phyloP scores from a whole-genome alignment of 2,888 invertebrate species.

The Troides aeacus region DNA sequence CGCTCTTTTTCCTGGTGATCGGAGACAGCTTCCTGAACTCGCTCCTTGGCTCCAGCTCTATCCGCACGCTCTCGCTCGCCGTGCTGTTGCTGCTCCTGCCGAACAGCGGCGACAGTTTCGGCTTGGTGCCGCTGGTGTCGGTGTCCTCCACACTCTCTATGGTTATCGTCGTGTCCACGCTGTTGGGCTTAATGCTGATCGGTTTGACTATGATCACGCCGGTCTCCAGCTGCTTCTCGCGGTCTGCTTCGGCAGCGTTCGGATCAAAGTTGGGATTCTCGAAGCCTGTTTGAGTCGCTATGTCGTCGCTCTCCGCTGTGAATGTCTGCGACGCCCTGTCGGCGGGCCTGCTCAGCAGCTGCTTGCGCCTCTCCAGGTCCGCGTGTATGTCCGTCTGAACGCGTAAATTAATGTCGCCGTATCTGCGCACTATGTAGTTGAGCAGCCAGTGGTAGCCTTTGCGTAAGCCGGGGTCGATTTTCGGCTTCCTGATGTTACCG shows the following conservation, averaged over 20 bases:
- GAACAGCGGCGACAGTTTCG: constrained; percentile 70
- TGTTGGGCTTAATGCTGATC: constrained; percentile 48
- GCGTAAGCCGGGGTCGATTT: constrained; percentile 83
- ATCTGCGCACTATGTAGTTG: constrained; percentile 83
- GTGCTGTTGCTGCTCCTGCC: constrained; percentile 55
- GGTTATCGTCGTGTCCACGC: constrained; percentile 67
- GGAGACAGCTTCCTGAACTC: constrained; percentile 72
- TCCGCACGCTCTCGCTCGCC: constrained; percentile 49
- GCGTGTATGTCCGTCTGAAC: constrained; percentile 83
- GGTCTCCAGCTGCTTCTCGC: constrained; percentile 43
- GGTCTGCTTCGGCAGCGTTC: constrained; percentile 40
- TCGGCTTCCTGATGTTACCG: constrained; percentile 64
- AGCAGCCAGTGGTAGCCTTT: constrained; percentile 87
- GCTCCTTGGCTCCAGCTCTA: constrained; percentile 67
- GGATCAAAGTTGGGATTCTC: constrained; percentile 69
- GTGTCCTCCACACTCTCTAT: constrained; percentile 59
- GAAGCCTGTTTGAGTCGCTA: constrained; percentile 69
- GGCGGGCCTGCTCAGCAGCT: constrained; percentile 57
- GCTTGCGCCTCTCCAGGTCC: constrained; percentile 73
- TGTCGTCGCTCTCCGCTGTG: constrained; percentile 61
- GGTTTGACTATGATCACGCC: constrained; percentile 70
- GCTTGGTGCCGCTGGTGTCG: constrained; percentile 55
- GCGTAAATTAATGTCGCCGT: constrained; percentile 81
- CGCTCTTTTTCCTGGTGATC: constrained; percentile 56
- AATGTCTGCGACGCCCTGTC: constrained; percentile 58